A percentile compares a stretch with the other conserved stretches of the same genome.
Conservation (phyloP, 2,113 vertebrate genomes). For the Ptychochromis oligacanthus region DNA sequence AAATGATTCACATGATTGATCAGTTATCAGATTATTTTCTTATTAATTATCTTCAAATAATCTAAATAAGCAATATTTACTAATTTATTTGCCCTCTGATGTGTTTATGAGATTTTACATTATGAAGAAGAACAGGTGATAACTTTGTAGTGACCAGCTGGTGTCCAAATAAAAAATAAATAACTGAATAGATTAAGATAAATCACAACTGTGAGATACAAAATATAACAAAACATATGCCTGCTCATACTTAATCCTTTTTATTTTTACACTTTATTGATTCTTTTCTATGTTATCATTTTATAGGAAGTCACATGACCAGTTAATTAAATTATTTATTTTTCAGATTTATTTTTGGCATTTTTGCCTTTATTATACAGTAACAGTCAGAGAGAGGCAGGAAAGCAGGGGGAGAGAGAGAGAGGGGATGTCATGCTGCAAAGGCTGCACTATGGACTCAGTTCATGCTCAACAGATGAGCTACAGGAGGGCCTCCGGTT, state of each 20-base stretch:
- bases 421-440: not conserved
- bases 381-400: not conserved
- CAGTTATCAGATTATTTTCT: not conserved
- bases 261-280: not conserved
- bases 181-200: not conserved
- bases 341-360: conserved; percentile 1
- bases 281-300: not conserved
- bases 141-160: not conserved
- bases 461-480: not conserved
- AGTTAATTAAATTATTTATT: conserved; percentile 2
- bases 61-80: not conserved
- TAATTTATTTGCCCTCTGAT: not conserved
- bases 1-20: not conserved
- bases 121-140: not conserved
- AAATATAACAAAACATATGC: not conserved
- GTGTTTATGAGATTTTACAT: not conserved
- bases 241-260: not conserved
- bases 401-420: not conserved
- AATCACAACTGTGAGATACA: not conserved
- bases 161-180: not conserved
- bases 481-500: not conserved
- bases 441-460: not conserved
- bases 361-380: conserved; percentile 4
- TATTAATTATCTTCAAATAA: not conserved
- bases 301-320: not conserved